phyloP scores from a whole-genome alignment of 2,888 invertebrate genomes.

The Phragmatobia fuliginosa region DNA sequence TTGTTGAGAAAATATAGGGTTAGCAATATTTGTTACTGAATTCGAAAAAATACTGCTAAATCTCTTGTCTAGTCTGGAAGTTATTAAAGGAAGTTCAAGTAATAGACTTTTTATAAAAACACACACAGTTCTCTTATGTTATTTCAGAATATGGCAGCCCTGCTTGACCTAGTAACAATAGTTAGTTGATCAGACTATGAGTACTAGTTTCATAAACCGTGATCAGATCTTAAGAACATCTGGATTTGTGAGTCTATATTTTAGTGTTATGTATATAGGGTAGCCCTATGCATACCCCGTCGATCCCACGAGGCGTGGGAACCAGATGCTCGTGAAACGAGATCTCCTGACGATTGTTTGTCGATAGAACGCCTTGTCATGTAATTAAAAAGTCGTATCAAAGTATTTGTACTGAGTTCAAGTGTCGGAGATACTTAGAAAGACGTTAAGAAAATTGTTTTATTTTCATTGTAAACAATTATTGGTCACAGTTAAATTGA shows the following conservation, averaged over 20 bases:
- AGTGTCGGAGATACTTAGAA: constrained; percentile 14
- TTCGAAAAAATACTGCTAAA: too few relatives aligned
- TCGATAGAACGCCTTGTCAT: constrained; percentile 49
- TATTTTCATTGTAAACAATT: constrained; percentile 11
- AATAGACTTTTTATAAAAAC: background rate
- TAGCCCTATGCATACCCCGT: constrained; percentile 28
- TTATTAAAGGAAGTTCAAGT: too few relatives aligned
- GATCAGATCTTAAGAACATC: background rate
- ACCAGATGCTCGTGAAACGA: constrained; percentile 48
- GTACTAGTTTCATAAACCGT: too few relatives aligned
- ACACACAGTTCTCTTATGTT: background rate
- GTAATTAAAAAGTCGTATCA: constrained; percentile 47
- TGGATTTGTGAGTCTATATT: background rate
- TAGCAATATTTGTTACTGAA: background rate
- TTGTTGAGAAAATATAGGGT: background rate
- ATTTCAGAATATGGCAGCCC: background rate
- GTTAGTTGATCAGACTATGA: too few relatives aligned
- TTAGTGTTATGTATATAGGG: constrained; percentile 12
- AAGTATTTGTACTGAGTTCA: constrained; percentile 24
- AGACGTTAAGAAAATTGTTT: constrained; percentile 7
- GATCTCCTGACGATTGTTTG: constrained; percentile 53
- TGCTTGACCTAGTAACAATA: too few relatives aligned
- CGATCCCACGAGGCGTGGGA: constrained; percentile 59
- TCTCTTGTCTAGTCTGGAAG: too few relatives aligned
- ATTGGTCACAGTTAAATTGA: background rate